Base-by-base conservation (phyloP, 2,888 invertebrate genomes). In the Chydorus sphaericus region DNA sequence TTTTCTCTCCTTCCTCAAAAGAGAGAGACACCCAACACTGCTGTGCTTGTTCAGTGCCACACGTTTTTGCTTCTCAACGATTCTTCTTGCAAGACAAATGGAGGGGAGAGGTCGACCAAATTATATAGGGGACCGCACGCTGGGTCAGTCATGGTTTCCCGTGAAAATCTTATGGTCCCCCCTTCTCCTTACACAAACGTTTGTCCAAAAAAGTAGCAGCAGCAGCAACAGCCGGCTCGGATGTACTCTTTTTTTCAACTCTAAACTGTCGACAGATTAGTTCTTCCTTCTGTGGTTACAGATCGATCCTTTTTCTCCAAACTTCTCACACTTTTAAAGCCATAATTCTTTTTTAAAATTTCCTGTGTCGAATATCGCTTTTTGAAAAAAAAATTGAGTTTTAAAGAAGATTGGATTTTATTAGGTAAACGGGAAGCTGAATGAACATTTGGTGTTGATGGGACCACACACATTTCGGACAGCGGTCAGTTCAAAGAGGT, bases 81-180 rank as follows among this genome's bases (percentile, higher is more conserved):
- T 44, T 10, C 1, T 1, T 7, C 23, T 44, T 4, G 26, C 23
- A 20, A 23, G 18, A 44, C 44, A 44, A 44, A 44, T 44, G 44
- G 44, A n/a, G 8, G 33, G 33, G 33, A 6, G 6, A 28, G 44
- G 44, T 23, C 14, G 23, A 26, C 10, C 23, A 26, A 28, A 44
- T 44, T 23, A 28, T 44, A 28, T 44, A 44, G 28, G 28, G 36
- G 44, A 44, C 44, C 44, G 44, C 44, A 44, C 44, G 44, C 44
- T 44, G 44, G 44, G 44, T 44, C 28, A 44, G 44, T 44, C 26
- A 44, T 44, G 44, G 44, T 44, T 44, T 44, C 44, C n/a, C 44
- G 44, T 44, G 44, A 44, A 44, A 44, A 26, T 44, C n/a, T n/a
- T n/a, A n/a, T n/a, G n/a, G n/a, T n/a, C n/a, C n/a, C n/a, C n/a